These are phyloP conservation scores for Pipistrellus kuhlii DNA, from an alignment of 2,797 vertebrate genomes.

Conservation along the genomic window DNA sequence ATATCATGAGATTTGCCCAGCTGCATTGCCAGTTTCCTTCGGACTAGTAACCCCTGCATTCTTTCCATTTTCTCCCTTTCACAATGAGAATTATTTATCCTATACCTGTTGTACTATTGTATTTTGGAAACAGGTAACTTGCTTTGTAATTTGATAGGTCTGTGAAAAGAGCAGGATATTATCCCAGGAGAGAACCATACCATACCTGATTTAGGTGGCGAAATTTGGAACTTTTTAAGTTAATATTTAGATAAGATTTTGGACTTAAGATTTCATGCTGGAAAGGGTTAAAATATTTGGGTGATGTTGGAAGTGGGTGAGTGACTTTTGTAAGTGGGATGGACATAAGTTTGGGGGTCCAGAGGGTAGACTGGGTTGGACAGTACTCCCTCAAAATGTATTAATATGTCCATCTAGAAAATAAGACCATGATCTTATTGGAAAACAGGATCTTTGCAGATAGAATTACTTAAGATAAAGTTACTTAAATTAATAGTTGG, in stretches of 20 bases:
- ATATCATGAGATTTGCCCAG: not conserved
- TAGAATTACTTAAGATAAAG: not conserved
- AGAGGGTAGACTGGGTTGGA: not conserved
- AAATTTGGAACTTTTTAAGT: not conserved
- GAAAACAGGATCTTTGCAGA: not conserved
- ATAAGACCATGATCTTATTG: not conserved
- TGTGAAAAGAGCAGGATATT: not conserved
- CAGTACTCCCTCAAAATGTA: not conserved
- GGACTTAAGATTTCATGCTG: not conserved
- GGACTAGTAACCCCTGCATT: not conserved
- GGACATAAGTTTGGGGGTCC: not conserved
- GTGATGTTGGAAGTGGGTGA: not conserved
- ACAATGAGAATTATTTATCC: not conserved
- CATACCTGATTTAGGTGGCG: not conserved
- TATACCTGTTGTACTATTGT: not conserved
- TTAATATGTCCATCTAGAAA: not conserved
- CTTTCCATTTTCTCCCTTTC: not conserved
- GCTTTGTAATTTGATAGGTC: not conserved
- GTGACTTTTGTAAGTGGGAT: not conserved
- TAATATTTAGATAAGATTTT: not conserved
- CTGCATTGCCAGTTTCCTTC: not conserved
- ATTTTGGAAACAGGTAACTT: not conserved
- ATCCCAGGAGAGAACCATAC: not conserved
- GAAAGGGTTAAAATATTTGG: not conserved
- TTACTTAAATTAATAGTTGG: not conserved